Evolutionary conservation across 1,140 invertebrate genomes (phyloP).

Genomic region (Macrobrachium nipponense): DNA sequence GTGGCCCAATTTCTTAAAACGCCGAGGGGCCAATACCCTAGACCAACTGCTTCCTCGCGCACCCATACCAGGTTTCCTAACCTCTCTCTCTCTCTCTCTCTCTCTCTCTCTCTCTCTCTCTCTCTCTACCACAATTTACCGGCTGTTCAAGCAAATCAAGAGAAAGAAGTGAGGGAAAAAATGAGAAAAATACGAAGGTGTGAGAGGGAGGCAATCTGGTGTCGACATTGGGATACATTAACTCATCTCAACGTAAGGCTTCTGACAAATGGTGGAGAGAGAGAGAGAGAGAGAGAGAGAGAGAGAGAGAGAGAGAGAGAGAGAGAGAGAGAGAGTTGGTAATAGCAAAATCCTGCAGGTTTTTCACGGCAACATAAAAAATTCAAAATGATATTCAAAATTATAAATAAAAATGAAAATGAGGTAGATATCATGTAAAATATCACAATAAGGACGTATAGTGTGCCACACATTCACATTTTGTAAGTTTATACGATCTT

Average conservation of each 20-base stretch:
- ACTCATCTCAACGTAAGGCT: no score
- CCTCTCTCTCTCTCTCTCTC: slow-evolving; percentile 19
- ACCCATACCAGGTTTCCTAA: background rate
- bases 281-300: slow-evolving; percentile 11
- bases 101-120: background rate
- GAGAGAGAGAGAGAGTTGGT: background rate
- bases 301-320: slow-evolving; percentile 14
- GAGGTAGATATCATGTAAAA: no score
- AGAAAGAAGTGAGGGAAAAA: background rate
- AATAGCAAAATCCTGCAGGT: background rate
- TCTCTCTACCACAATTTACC: background rate
- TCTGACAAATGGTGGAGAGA: slow-evolving; percentile 9
- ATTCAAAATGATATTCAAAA: no score
- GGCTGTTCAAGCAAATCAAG: background rate
- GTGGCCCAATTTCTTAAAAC: no score
- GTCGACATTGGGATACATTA: no score
- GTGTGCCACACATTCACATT: no score
- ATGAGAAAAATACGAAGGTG: slow-evolving; percentile 10
- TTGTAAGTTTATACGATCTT: no score
- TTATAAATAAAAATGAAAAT: no score
- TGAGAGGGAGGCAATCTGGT: slow-evolving; percentile 1
- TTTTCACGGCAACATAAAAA: no score
- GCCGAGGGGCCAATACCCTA: no score
- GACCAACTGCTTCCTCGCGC: background rate
- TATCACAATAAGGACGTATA: no score